Conservation (phyloP, 1,140 invertebrate species). For the Vollenhovia emeryi region DNA sequence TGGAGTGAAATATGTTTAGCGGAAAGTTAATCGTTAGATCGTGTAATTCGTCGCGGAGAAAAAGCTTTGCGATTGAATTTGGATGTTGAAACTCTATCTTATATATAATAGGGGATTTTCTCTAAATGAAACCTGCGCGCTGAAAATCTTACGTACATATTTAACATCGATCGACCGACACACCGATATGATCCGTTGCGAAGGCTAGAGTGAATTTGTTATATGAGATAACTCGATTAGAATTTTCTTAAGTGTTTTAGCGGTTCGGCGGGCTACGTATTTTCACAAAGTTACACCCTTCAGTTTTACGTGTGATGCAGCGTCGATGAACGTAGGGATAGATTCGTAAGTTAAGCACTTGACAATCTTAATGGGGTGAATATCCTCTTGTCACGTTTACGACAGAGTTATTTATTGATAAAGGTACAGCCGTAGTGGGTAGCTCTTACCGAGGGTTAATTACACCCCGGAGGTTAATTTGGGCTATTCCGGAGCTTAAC, state of each 20-base stretch:
- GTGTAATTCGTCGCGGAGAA: too few species aligned
- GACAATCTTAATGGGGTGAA: background rate
- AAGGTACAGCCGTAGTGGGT: slow-evolving; percentile 18
- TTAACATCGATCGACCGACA: background rate
- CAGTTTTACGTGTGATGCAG: background rate
- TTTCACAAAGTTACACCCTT: background rate
- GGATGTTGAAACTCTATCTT: too few species aligned
- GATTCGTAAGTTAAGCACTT: background rate
- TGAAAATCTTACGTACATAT: background rate
- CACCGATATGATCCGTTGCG: background rate
- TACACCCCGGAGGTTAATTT: slow-evolving; percentile 47
- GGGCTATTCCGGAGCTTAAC: slow-evolving; percentile 50
- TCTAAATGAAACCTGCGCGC: background rate
- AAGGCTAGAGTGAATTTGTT: background rate
- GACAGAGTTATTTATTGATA: slow-evolving; percentile 37
- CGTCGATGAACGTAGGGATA: background rate
- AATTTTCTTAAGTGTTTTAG: background rate
- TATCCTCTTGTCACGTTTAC: slow-evolving; percentile 14
- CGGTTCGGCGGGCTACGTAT: background rate
- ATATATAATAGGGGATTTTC: too few species aligned
- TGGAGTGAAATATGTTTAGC: too few species aligned
- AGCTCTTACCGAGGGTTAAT: slow-evolving; percentile 33
- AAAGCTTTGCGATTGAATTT: too few species aligned
- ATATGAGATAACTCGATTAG: background rate
- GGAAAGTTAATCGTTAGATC: too few species aligned